These are phyloP conservation scores for Acridotheres tristis DNA, from an alignment of 2,797 vertebrate genomes.

Conservation along the genomic window DNA sequence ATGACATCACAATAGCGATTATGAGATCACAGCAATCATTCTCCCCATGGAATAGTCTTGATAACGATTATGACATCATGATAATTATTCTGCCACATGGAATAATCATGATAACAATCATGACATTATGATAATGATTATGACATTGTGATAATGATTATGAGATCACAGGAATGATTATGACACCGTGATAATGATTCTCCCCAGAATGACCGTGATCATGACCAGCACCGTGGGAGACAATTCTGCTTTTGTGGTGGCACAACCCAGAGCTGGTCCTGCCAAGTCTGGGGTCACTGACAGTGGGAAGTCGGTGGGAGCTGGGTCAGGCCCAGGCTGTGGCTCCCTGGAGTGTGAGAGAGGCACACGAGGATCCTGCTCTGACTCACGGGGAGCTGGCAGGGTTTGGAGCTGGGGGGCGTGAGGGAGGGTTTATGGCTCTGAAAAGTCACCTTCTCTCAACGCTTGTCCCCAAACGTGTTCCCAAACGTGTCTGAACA, in stretches of 20 bases:
- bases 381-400: not conserved
- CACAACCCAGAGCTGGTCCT: fast-evolving
- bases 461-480: not conserved
- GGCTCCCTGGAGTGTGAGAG: not conserved
- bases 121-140: too few relatives aligned
- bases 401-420: not conserved
- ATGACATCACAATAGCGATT: not conserved
- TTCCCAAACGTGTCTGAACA: not conserved
- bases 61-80: too few relatives aligned
- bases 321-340: not conserved
- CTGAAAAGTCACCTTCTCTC: not conserved
- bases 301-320: not conserved
- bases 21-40: too few relatives aligned
- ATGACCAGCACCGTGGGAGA: too few relatives aligned
- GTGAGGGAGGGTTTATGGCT: not conserved
- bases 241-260: not conserved
- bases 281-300: fast-evolving
- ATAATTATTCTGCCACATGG: too few relatives aligned
- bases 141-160: too few relatives aligned
- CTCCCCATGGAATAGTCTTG: too few relatives aligned
- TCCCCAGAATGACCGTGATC: not conserved
- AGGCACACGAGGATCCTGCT: not conserved
- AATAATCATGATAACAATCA: too few relatives aligned
- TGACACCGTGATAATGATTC: not conserved
- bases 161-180: too few relatives aligned